A percentile compares a stretch with the other conserved stretches of the same genome.
phyloP scores from a whole-genome alignment of 2,797 vertebrate species.

The Aulostomus chinensis region DNA sequence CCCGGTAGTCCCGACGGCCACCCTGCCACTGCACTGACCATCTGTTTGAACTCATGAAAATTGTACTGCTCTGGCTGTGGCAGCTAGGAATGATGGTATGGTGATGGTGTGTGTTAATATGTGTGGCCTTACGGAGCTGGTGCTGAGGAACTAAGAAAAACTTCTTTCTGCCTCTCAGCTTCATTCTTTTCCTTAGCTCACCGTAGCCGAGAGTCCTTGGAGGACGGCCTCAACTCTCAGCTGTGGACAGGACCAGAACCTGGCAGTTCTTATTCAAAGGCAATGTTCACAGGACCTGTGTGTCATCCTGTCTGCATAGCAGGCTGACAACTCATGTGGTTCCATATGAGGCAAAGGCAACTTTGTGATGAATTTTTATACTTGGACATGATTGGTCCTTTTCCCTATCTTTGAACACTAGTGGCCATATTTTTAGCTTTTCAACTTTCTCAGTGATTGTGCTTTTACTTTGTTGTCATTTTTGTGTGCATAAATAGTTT shows the following conservation, averaged over 20 bases:
- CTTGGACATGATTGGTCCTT: too few species aligned
- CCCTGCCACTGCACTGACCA: too few species aligned
- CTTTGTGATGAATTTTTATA: slow-evolving; percentile 2
- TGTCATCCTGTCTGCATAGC: slow-evolving; percentile 43
- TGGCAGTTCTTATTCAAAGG: slow-evolving; percentile 31
- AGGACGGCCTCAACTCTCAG: slow-evolving; percentile 14
- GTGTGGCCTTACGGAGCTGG: slow-evolving; percentile 30
- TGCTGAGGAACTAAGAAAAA: slow-evolving; percentile 19
- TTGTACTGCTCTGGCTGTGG: slow-evolving; percentile 33
- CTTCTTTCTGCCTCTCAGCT: slow-evolving; percentile 14
- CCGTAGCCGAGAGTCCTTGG: slow-evolving; percentile 21
- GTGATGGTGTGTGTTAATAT: slow-evolving; percentile 3
- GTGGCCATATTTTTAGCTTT: not conserved
- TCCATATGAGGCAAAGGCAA: slow-evolving; percentile 26
- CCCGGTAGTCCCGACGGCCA: too few species aligned
- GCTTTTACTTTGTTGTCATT: slow-evolving; percentile 2
- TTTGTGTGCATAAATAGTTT: slow-evolving; percentile 29
- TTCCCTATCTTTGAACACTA: too few species aligned
- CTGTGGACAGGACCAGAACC: slow-evolving; percentile 23
- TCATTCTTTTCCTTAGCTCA: slow-evolving; percentile 33
- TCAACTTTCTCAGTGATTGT: slow-evolving; percentile 9
- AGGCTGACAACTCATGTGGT: slow-evolving; percentile 55
- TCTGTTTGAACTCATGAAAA: slow-evolving; percentile 59
- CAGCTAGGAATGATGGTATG: slow-evolving; percentile 46
- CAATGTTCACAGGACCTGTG: slow-evolving; percentile 22